Percentiles rank a stretch among this genome's conserved stretches.
These are phyloP conservation scores for Callyntrura sp. DNA, from an alignment of 2,888 invertebrate genomes.

Conservation along the genomic window DNA sequence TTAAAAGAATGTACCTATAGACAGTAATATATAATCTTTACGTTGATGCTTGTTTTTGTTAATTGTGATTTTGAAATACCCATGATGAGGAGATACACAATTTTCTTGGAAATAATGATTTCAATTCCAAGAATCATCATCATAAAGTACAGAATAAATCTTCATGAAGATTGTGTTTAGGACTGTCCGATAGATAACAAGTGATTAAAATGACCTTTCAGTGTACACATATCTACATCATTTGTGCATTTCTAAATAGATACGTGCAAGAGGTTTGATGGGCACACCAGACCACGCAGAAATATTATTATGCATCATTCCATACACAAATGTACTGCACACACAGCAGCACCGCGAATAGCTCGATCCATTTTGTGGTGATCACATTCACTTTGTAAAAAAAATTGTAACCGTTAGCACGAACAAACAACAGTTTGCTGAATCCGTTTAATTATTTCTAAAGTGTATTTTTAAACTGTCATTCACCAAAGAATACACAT, in stretches of 20 bases:
- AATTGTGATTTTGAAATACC: constrained; percentile 8
- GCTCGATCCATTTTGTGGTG: too few species aligned
- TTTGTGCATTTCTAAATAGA: constrained; percentile 9
- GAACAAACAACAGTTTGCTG: not conserved
- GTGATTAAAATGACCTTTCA: constrained; percentile 45
- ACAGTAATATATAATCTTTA: too few species aligned
- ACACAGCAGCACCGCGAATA: not conserved
- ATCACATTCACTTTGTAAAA: constrained; percentile 23
- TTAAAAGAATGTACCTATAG: too few species aligned
- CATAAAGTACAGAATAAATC: constrained; percentile 2
- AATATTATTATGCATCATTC: not conserved
- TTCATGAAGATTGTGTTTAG: not conserved
- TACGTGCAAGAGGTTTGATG: not conserved
- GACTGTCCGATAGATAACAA: constrained; percentile 6
- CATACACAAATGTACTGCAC: too few species aligned
- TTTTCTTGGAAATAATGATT: constrained; percentile 33
- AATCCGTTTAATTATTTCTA: constrained; percentile 34
- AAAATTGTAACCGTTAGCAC: constrained; percentile 18
- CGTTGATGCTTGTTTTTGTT: constrained; percentile 2
- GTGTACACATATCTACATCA: constrained; percentile 4
- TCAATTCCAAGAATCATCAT: constrained; percentile 31
- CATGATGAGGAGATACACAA: too few species aligned
- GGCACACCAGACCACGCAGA: not conserved
- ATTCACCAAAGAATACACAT: not conserved
- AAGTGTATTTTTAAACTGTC: constrained; percentile 37